These are phyloP conservation scores for Craterocephalus amniculus DNA, from an alignment of 2,797 vertebrate species.

Conservation along the genomic window DNA sequence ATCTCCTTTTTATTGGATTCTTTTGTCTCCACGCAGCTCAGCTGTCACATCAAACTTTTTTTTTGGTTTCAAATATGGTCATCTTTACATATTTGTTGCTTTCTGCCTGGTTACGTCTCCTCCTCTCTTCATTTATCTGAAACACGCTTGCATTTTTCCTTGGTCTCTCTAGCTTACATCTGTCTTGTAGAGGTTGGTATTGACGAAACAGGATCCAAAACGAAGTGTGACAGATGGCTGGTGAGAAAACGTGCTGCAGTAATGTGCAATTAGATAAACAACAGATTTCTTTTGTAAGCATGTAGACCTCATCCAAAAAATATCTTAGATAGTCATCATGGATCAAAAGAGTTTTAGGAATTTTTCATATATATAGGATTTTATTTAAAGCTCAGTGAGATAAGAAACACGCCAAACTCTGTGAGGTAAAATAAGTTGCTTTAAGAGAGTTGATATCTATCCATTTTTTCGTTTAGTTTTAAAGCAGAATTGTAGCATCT, in stretches of 20 bases:
- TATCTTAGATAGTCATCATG: neutral
- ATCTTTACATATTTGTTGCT: neutral
- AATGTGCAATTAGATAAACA: neutral
- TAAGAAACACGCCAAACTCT: neutral
- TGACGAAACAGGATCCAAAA: neutral
- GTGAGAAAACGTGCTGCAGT: neutral
- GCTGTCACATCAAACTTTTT: conserved; percentile 17
- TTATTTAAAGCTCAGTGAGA: neutral
- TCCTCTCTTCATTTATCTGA: too few relatives aligned
- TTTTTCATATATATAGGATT: neutral
- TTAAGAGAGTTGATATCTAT: neutral
- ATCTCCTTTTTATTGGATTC: conserved; percentile 28
- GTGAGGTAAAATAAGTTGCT: neutral
- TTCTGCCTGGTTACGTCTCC: neutral
- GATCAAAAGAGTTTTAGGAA: neutral
- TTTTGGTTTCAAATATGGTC: conserved; percentile 24
- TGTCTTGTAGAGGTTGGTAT: neutral
- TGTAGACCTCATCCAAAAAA: neutral
- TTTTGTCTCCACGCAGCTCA: conserved; percentile 7
- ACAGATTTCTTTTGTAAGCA: neutral
- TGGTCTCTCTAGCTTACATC: neutral
- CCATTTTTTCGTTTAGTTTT: neutral
- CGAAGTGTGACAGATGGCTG: neutral
- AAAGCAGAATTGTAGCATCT: neutral
- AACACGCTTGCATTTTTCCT: neutral